Evolutionary conservation across 2,797 vertebrate genomes (phyloP), one percentile per base, ranked within the genome.

Genomic region (Alcedo atthis): DNA sequence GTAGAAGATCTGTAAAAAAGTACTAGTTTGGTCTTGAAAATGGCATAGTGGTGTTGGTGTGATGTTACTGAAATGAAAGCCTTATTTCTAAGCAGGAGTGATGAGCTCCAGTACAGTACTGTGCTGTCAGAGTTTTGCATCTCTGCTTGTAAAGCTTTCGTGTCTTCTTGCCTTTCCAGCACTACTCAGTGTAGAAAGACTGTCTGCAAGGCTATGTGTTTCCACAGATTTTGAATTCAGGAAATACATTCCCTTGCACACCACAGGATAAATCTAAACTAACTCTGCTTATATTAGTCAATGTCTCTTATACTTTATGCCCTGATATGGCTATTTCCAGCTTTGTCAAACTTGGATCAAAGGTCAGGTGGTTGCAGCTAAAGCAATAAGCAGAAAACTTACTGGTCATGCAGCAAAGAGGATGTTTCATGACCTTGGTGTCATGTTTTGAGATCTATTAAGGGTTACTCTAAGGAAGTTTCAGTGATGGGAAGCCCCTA

Each of bases 31-130:
- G 28, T 48, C 85, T 49, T 66, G 43, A 20, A 75, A 42, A 12
- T 10, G 11, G 3, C 21, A 4, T 12, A 18, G 18, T 18, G 45
- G 9, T 78, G 63, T 32, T 74, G 48, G 59, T 73, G 57, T 15
- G 46, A 1, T 17, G 30, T 40, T 62, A 8, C n/a, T 46, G 35
- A 32, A n/a, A 40, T 28, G 17, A 19, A 4, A 78, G 19, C 7
- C 55, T 62, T 64, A 77, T 53, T 82, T 40, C 61, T 53, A 7
- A n/a, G 30, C 30, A 45, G 24, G 15, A 51, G 21, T 25, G 19
- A 21, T 0, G 0, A 87, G n/a, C 15, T 84, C 33, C 20, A 28
- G 51, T 37, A 25, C 2, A 2, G 18, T 9, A 17, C 19, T 37
- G 4, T 33, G 62, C 40, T 59, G 59, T 13, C 61, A 67, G 12